phyloP scores from a whole-genome alignment of 2,113 vertebrate species.

The Mugil cephalus region DNA sequence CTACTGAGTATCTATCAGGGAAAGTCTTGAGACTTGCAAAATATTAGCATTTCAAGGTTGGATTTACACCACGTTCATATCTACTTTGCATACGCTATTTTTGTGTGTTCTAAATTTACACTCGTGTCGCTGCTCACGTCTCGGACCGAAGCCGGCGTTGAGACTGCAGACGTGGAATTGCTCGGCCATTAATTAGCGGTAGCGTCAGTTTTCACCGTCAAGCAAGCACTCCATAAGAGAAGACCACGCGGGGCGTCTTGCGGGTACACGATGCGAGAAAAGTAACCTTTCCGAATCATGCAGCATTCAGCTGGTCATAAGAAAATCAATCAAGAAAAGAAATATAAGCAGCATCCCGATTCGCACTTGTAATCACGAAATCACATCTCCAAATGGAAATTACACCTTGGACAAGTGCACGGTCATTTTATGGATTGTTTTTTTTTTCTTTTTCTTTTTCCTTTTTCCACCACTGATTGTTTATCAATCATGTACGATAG shows the following conservation, averaged over 20 bases:
- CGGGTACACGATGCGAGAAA: constrained; percentile 20
- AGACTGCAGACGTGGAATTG: constrained; percentile 7
- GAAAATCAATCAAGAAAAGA: constrained; percentile 55
- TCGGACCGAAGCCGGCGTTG: constrained; percentile 32
- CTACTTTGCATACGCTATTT: constrained; percentile 78
- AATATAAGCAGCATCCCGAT: constrained; percentile 67
- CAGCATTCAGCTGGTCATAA: constrained; percentile 33
- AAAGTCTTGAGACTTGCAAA: constrained; percentile 76
- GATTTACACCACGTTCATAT: constrained; percentile 73
- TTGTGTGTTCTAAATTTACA: constrained; percentile 59
- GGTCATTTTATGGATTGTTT: constrained; percentile 74
- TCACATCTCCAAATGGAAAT: constrained; percentile 82
- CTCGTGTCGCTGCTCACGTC: constrained; percentile 14
- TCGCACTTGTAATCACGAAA: constrained; percentile 69
- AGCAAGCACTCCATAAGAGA: neutral
- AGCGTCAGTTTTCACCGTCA: neutral
- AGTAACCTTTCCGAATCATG: constrained; percentile 22
- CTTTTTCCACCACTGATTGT: constrained; percentile 69
- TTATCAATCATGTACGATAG: constrained; percentile 63
- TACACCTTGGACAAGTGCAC: constrained; percentile 68
- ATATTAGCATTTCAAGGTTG: constrained; percentile 83
- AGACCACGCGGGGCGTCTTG: neutral
- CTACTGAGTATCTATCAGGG: constrained; percentile 75
- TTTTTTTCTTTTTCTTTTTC: constrained; percentile 41
- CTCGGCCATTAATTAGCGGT: neutral